Base-by-base conservation (phyloP, 2,113 vertebrate species). In the Bubo blakistoni region DNA sequence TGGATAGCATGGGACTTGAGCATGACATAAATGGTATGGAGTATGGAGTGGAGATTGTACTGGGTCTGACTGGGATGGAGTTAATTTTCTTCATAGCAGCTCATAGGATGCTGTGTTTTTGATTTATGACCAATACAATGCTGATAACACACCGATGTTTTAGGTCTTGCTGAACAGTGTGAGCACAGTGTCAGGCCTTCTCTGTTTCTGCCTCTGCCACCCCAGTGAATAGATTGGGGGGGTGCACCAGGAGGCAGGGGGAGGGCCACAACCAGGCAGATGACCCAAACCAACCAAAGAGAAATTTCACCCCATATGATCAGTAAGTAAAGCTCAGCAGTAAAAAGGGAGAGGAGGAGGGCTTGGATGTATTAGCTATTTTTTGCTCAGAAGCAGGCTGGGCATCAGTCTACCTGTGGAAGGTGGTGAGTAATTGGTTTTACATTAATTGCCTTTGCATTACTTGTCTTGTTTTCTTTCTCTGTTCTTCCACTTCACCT, bases 231-330 rank as follows among this genome's bases (percentile, higher is more conserved):
- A 47, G 34, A n/a, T 10, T 21, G 20, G 10, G 18, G 4, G 1
- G 7, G 4, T 65, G 13, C 21, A 27, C 10, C 16, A 13, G 3
- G 6, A 11, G 10, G 22, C 2, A 19, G n/a, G 18, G 27, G 4
- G 1, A 32, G 34, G 10, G 46, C 46, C 38, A 69, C 30, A 73
- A 36, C 13, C 12, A 73, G 44, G 30, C 30, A 70, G 30, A 80
- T 59, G 55, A n/a, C 16, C 12, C 20, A 73, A 65, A 32, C 9
- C 32, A 90, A 52, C 29, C 25, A 38, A 58, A 63, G 52, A 44
- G 13, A 14, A 51, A 36, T 25, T 58, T 59, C 36, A 58, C 0
- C 2, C 20, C 7, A 16, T 24, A 5, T 58, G 38, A n/a, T n/a
- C n/a, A n/a, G n/a, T n/a, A n/a, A n/a, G n/a, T n/a, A n/a, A n/a